Base-by-base conservation (phyloP, 2,888 invertebrate species). In the Lycaena phlaeas region DNA sequence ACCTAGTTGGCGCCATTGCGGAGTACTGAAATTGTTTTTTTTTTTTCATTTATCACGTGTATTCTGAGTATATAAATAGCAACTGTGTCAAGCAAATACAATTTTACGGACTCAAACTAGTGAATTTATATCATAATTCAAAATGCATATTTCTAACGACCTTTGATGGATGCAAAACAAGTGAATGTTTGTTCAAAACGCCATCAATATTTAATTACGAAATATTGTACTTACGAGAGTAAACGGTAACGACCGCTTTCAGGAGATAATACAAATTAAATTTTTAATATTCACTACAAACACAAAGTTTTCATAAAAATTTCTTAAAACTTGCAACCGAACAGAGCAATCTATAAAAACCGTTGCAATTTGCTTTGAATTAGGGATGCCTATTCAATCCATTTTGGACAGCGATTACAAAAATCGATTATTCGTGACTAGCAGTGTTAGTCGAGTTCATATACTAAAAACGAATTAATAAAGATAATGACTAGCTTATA, bases 1-100 rank as follows among this genome's bases (percentile, higher is more conserved):
- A 71, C 76, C 87, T 86, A 43, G 87, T 84, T 65, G 90, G 90
- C 69, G 90, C 89, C 90, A 90, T 90, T 71, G 54, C 64, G 48
- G 38, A 15, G 25, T 43, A 64, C 68, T 70, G 65, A 58, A 70
- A 74, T 58, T 63, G n/a, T n/a, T n/a, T n/a, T 15, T 50, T 62
- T 54, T 48, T 15, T 50, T 51, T 43, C 45, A 52, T 53, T 52
- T 53, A 66, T 67, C 74, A 74, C 71, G 66, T 68, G 70, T 51
- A 54, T 18, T n/a, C 27, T 30, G 30, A 34, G 11, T n/a, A n/a
- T 14, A 11, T 12, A 14, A 27, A 43, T 11, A 38, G 14, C 11
- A 38, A 36, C 27, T 7, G 5, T 31, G 15, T 22, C 18, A 34
- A 14, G 14, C 6, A n/a, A 22, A 28, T 22, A 40, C 17, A 37